These are phyloP conservation scores for Basileuterus tristriatus DNA, from an alignment of 2,797 vertebrate species.

Conservation along the genomic window DNA sequence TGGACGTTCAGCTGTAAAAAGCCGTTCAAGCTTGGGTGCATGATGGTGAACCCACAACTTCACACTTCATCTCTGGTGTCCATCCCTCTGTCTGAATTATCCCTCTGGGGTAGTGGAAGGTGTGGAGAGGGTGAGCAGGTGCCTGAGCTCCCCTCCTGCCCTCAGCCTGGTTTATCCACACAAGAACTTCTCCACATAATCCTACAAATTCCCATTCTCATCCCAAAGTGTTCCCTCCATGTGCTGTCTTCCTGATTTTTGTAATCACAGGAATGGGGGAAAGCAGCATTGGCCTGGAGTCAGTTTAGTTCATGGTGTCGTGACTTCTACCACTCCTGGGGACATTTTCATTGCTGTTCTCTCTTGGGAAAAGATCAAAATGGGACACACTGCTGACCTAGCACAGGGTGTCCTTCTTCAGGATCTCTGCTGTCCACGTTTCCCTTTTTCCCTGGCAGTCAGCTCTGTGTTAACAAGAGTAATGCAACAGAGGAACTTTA, in stretches of 20 bases:
- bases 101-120: rapidly evolving
- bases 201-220: background rate
- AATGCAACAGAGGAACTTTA: background rate
- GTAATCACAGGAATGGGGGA: background rate
- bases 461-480: background rate
- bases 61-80: too few species aligned
- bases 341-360: background rate
- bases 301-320: rapidly evolving
- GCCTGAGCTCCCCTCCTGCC: background rate
- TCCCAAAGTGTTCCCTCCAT: rapidly evolving
- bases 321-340: background rate
- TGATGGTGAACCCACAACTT: background rate
- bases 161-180: rapidly evolving
- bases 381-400: background rate
- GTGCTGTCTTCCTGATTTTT: background rate
- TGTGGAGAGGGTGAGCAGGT: background rate
- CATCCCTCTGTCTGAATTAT: background rate
- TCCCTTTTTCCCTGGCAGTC: background rate
- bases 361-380: background rate
- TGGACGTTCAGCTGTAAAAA: background rate
- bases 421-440: rapidly evolving
- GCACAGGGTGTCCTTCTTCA: background rate
- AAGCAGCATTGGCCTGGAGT: background rate
- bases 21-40: too few species aligned
- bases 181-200: background rate